A percentile compares a stretch with the other conserved stretches of the same genome.
These are phyloP conservation scores for Leptonema lineaticorne DNA, from an alignment of 1,140 invertebrate genomes.

Conservation along the genomic window DNA sequence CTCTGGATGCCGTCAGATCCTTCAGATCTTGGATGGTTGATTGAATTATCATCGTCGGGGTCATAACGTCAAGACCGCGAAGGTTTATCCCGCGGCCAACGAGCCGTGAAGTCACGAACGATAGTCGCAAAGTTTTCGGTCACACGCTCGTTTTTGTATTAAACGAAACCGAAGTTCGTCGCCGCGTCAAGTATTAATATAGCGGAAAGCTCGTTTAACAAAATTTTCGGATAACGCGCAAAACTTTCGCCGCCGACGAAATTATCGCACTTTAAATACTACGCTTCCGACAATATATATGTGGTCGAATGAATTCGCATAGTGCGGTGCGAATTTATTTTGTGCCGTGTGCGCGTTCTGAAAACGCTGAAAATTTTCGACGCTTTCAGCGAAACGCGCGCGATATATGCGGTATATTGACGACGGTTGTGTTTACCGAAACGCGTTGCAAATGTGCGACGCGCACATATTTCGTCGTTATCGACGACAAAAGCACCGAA, in stretches of 20 bases:
- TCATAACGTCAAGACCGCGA: background rate
- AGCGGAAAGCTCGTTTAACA: background rate
- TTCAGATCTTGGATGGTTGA: conserved; percentile 6
- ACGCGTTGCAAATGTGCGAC: too few species aligned
- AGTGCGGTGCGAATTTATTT: too few species aligned
- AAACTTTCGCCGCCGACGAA: background rate
- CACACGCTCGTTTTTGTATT: background rate
- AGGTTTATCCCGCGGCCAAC: conserved; percentile 2
- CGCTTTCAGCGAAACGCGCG: background rate
- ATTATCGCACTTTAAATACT: background rate
- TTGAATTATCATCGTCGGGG: conserved; percentile 15
- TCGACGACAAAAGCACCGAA: too few species aligned
- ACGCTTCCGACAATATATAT: background rate
- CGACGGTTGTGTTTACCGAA: too few species aligned
- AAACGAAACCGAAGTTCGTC: background rate
- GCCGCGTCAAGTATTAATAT: background rate
- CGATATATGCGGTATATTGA: too few species aligned
- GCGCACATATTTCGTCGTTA: too few species aligned
- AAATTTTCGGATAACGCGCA: conserved; percentile 1
- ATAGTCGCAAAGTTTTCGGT: background rate
- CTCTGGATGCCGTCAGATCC: background rate
- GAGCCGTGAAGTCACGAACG: conserved; percentile 20
- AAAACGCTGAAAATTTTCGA: background rate
- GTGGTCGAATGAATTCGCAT: background rate
- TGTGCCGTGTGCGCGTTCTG: background rate